Evolutionary conservation across 2,888 invertebrate species (phyloP), one percentile per base, ranked within the genome.

Genomic region (Pristionchus japonicus): DNA sequence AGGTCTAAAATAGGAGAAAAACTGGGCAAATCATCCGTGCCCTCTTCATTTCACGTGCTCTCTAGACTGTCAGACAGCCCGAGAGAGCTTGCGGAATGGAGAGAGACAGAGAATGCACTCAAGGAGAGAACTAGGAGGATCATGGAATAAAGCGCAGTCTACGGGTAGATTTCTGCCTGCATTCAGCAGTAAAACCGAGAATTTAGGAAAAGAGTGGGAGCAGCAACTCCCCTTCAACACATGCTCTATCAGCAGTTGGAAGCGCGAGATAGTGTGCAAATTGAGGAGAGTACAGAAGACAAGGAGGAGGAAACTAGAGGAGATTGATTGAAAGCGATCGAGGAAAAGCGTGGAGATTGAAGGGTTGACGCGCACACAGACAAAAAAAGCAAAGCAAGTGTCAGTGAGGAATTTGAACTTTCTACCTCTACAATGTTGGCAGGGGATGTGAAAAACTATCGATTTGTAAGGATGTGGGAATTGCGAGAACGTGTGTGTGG

Each of bases 341-440:
- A 70, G 70, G n/a, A n/a, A 70, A 70, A 70, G 37, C 70, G 37
- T 70, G 70, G 34, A 70, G 70, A 70, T 64, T 64, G 34, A 34
- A 67, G 67, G 31, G 70, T 34, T 6, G 11, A 37, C 70, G 70
- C 20, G 31, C 37, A 40, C 37, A 4, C 11, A 1, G n/a, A 52
- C 6, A 52, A 20, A 20, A 17, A 49, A 49, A 17, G 7, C 11
- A 52, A 52, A 52, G 20, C 57, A 7, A 23, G 23, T 20, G 6
- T 57, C 57, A 57, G 34, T 1, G 74, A 40, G 74, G 74, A 77
- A 77, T 77, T 77, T 77, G 77, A 77, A 77, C 77, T 77, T 77
- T 77, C 47, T 77, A 15, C n/a, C 6, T 43, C 43, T 43, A 77
- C n/a, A n/a, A 23, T 27, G 27, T 77, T 77, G 40, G 77, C 43